Conservation (phyloP, 2,888 invertebrate genomes). For the Pardosa pseudoannulata region DNA sequence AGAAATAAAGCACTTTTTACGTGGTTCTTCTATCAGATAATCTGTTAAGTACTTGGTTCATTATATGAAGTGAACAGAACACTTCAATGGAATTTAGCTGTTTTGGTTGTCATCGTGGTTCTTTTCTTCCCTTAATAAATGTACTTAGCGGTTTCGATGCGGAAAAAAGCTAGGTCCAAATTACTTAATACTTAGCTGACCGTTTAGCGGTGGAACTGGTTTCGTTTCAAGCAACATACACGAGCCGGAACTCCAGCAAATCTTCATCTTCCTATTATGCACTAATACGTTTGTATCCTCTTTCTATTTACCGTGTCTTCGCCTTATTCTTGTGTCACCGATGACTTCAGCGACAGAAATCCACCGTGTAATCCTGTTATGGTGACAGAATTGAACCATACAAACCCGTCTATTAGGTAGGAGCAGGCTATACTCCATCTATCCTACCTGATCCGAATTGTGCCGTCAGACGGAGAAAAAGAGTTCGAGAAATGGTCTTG, state of each 20-base stretch:
- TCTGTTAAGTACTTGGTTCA: no score
- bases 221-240: neutral
- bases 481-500: conserved; percentile 24
- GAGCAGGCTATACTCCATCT: conserved; percentile 17
- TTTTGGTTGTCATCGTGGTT: no score
- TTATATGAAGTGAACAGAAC: no score
- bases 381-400: neutral
- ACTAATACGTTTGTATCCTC: neutral
- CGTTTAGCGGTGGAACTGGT: no score
- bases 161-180: no score
- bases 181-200: no score
- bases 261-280: neutral
- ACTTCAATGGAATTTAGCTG: no score
- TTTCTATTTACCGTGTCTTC: neutral
- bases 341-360: conserved; percentile 1
- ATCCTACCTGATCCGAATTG: conserved; percentile 49
- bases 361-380: conserved; percentile 24
- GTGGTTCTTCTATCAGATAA: no score
- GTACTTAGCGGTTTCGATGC: no score
- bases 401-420: conserved; percentile 7
- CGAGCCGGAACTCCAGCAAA: neutral
- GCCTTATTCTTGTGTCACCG: neutral
- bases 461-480: conserved; percentile 37
- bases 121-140: no score
- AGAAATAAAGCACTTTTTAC: no score